Conservation (phyloP, 2,113 vertebrate species). For the Calyptommatus sinebrachiatus region DNA sequence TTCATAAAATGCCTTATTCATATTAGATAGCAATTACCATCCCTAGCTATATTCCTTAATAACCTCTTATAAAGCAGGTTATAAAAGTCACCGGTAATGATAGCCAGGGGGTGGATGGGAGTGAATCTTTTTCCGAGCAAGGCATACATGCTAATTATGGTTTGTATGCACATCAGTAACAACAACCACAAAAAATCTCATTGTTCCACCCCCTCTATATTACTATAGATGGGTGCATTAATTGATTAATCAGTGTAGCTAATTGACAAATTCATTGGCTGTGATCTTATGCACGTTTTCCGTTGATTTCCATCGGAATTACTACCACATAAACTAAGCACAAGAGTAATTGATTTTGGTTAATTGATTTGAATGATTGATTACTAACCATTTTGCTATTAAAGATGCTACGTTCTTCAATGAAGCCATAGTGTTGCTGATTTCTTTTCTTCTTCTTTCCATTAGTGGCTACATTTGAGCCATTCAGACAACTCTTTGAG, state of each 20-base stretch:
- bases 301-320: slow-evolving; percentile 22
- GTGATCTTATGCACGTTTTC: slow-evolving; percentile 21
- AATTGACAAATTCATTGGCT: slow-evolving; percentile 34
- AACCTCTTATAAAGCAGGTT: slow-evolving; percentile 73
- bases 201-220: slow-evolving; percentile 47
- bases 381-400: slow-evolving; percentile 1
- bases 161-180: slow-evolving; percentile 35
- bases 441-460: background rate
- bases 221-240: slow-evolving; percentile 47
- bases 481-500: background rate
- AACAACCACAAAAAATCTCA: slow-evolving; percentile 39
- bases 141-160: slow-evolving; percentile 61
- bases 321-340: slow-evolving; percentile 25
- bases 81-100: slow-evolving; percentile 67
- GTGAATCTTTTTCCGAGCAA: slow-evolving; percentile 61
- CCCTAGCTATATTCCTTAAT: slow-evolving; percentile 76
- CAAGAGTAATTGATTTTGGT: slow-evolving; percentile 31
- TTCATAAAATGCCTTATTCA: slow-evolving; percentile 72
- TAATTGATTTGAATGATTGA: slow-evolving; percentile 30
- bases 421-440: background rate
- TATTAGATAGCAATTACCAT: slow-evolving; percentile 72
- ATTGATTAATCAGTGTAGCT: slow-evolving; percentile 37
- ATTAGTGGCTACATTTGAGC: background rate
- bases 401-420: slow-evolving; percentile 8
- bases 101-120: slow-evolving; percentile 39